Conservation (phyloP, 2,888 invertebrate species). For the Halocaridina rubra region DNA sequence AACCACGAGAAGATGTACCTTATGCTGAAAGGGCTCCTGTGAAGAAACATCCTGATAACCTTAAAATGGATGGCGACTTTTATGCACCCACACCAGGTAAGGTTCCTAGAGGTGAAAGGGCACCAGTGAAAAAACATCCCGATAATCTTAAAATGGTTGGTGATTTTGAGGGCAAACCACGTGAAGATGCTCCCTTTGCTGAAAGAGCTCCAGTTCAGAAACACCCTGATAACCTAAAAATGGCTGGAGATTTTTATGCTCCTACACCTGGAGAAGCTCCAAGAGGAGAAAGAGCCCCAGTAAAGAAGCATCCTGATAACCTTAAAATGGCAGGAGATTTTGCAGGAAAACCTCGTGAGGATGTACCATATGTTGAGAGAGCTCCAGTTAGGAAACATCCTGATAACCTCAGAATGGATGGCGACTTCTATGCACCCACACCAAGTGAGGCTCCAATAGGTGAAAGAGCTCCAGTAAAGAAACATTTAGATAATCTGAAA, state of each 20-base stretch:
- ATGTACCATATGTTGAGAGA: conserved; percentile 68
- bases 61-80: conserved; percentile 76
- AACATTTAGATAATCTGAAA: conserved; percentile 74
- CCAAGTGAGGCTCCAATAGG: conserved; percentile 62
- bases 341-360: conserved; percentile 66
- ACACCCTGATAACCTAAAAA: conserved; percentile 62
- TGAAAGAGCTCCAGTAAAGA: conserved; percentile 47
- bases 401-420: conserved; percentile 29
- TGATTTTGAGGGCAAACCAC: conserved; percentile 68
- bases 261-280: conserved; percentile 67
- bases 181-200: conserved; percentile 67
- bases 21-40: conserved; percentile 67
- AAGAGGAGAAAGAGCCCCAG: conserved; percentile 68
- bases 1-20: conserved; percentile 67
- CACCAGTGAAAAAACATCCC: conserved; percentile 70
- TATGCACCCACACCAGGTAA: not conserved
- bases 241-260: conserved; percentile 52
- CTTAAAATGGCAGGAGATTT: conserved; percentile 71
- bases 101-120: conserved; percentile 70
- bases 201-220: conserved; percentile 67
- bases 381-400: conserved; percentile 68
- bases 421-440: conserved; percentile 70
- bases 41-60: conserved; percentile 69
- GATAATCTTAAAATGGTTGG: conserved; percentile 72
- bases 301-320: conserved; percentile 76